Base-by-base conservation (phyloP, 1,140 invertebrate genomes). In the Cotesia chilonis region DNA sequence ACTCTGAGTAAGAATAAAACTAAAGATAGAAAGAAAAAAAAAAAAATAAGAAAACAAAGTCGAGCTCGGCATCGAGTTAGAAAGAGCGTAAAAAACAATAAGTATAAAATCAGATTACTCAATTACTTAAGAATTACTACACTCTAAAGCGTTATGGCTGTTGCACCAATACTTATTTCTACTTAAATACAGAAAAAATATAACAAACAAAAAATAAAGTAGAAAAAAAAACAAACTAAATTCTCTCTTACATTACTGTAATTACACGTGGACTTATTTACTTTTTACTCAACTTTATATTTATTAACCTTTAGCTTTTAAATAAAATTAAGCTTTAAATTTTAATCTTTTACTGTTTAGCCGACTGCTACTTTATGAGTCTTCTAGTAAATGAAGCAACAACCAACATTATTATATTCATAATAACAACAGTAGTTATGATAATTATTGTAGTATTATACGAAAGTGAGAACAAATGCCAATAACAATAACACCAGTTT, bases 401-500 rank as follows among this genome's bases (percentile, higher is more conserved):
- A 63, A 64, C 55, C 55, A n/a, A 71, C 65, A 59, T 37, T 37
- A 74, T 47, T 12, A 73, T 65, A 14, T n/a, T 51, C 52, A 65
- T 41, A 64, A 37, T 14, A 41, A 64, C 28, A 70, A 28, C 28
- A 28, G 28, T 28, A 28, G 28, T 28, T 28, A 28, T 28, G 28
- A 38, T 12, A 64, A 59, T 37, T 38, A 67, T 65, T 12, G 38
- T 17, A 72, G 61, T 37, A 71, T 38, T 20, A 38, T 52, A 47
- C 28, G 63, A 51, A 63, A 63, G 69, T 55, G n/a, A 51, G 51
- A 71, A 64, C 51, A 72, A 68, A 68, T 67, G 64, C 65, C 57
- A 72, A 67, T 72, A 72, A 72, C 57, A 68, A 52, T 72, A 72
- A 68, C 64, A 72, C 70, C 51, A 71, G 52, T 5, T 68, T 59